Conservation (phyloP, 2,888 invertebrate genomes). For the Cancer borealis region DNA sequence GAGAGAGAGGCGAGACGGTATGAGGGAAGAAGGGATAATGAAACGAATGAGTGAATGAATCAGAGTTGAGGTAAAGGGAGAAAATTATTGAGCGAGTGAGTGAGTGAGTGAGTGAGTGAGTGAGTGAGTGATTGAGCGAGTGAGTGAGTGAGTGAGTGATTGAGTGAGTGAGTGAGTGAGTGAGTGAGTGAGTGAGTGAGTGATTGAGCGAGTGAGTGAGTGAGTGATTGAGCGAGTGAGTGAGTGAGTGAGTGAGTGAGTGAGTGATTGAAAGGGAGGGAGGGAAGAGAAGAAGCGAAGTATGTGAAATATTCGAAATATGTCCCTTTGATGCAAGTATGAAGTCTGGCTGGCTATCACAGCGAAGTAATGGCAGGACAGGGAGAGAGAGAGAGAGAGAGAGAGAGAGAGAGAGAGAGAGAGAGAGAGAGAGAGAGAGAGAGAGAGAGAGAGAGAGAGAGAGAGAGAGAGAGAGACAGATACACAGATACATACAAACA, state of each 20-base stretch:
- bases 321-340: neutral
- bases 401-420: conserved; percentile 36
- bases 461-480: neutral
- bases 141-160: too few relatives aligned
- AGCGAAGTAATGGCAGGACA: neutral
- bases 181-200: too few relatives aligned
- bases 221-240: too few relatives aligned
- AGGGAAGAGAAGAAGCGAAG: neutral
- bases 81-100: too few relatives aligned
- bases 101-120: too few relatives aligned
- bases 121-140: too few relatives aligned
- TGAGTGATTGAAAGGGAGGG: neutral
- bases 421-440: neutral
- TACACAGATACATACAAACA: too few relatives aligned
- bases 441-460: neutral
- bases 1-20: too few relatives aligned
- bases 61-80: too few relatives aligned
- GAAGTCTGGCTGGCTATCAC: neutral
- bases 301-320: neutral
- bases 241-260: too few relatives aligned
- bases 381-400: conserved; percentile 22
- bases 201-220: too few relatives aligned
- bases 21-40: neutral
- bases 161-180: too few relatives aligned
- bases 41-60: neutral